Evolutionary conservation across 1,140 invertebrate species (phyloP).

Genomic region (Lutraria rhynchaena): DNA sequence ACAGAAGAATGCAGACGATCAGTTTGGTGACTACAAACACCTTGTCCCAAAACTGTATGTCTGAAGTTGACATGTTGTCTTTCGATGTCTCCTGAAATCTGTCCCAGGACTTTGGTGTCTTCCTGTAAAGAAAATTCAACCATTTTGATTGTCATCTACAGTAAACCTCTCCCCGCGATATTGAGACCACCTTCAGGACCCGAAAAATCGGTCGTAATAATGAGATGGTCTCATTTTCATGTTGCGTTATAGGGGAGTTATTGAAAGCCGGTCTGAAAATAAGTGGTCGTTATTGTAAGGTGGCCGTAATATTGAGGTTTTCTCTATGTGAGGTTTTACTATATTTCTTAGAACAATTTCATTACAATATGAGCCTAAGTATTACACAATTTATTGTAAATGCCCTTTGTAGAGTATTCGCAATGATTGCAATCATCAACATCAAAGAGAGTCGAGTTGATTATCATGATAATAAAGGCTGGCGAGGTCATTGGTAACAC

Average conservation of each 20-base stretch:
- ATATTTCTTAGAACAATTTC: neutral
- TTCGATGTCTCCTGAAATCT: slow-evolving; percentile 2
- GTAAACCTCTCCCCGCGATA: no score
- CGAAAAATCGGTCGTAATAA: no score
- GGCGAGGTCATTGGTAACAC: no score
- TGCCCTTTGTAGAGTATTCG: neutral
- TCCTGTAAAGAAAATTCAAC: slow-evolving; percentile 8
- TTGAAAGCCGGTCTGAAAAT: no score
- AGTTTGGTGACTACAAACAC: slow-evolving; percentile 58
- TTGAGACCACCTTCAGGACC: no score
- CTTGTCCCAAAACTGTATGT: slow-evolving; percentile 44
- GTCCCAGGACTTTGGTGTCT: slow-evolving; percentile 42
- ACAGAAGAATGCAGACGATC: slow-evolving; percentile 46
- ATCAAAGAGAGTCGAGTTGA: no score
- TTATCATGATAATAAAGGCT: no score
- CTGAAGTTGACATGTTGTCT: slow-evolving; percentile 38
- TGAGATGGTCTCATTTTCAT: no score
- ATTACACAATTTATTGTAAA: neutral
- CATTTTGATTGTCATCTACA: neutral
- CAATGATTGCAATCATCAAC: neutral
- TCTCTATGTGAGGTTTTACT: no score
- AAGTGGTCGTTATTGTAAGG: no score
- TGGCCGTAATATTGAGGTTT: no score
- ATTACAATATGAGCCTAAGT: neutral
- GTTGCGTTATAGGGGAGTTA: no score